Conservation (phyloP, 1,140 invertebrate genomes). For the Chelonus insularis region DNA sequence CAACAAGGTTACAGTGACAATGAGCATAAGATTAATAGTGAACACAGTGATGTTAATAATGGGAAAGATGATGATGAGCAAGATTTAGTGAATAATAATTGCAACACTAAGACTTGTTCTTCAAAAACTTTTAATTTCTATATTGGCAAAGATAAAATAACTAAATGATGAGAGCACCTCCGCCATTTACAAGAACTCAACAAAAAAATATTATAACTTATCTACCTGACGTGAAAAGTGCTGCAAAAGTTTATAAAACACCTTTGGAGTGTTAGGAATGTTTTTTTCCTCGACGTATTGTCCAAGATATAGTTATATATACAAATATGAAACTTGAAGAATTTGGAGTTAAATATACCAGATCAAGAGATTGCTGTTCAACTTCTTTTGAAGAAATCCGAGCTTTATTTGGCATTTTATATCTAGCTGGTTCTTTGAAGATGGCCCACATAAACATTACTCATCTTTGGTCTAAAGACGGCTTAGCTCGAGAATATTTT, state of each 20-base stretch:
- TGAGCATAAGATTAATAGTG: no score
- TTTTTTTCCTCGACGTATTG: neutral
- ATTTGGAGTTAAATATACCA: neutral
- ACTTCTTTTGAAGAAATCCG: neutral
- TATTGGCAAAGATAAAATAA: neutral
- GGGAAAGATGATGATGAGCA: no score
- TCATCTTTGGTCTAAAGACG: conserved; percentile 13
- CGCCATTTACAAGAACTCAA: neutral
- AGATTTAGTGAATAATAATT: no score
- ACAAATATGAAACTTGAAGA: neutral
- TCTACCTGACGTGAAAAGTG: neutral
- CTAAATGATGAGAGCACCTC: neutral
- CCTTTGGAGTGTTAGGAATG: neutral
- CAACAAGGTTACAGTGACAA: no score
- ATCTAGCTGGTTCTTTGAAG: neutral
- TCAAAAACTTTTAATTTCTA: neutral
- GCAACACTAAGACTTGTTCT: no score
- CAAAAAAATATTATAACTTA: neutral
- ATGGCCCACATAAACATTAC: neutral
- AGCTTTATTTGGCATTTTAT: neutral
- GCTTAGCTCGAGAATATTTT: neutral
- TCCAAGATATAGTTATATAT: neutral
- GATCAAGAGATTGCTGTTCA: neutral
- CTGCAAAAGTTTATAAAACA: neutral
- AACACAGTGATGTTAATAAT: no score